Conservation (phyloP, 2,113 vertebrate genomes). For the Spermophilus dauricus region DNA sequence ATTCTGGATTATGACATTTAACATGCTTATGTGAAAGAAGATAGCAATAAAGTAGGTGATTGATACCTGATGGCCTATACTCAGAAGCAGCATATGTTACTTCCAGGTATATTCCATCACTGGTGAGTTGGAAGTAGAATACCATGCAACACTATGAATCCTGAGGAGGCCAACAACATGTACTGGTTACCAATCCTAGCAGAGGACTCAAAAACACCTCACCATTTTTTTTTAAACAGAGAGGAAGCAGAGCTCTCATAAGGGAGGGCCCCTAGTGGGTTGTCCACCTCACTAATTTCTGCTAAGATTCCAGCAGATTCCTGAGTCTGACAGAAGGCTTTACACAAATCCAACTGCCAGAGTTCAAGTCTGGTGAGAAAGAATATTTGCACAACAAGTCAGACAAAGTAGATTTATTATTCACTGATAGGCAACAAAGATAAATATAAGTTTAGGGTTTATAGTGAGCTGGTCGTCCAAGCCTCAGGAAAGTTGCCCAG, state of each 20-base stretch:
- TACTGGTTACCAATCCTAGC: not conserved
- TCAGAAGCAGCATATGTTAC: not conserved
- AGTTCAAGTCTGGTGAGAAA: not conserved
- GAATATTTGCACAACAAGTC: not conserved
- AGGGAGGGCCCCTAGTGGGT: no score
- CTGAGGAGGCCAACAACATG: not conserved
- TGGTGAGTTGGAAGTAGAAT: not conserved
- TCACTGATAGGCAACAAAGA: not conserved
- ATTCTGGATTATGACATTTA: not conserved
- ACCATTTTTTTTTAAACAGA: no score
- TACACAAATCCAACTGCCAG: not conserved
- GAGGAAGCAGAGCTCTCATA: no score
- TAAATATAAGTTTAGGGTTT: not conserved
- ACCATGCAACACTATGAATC: not conserved
- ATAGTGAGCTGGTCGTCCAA: not conserved
- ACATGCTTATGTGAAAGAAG: not conserved
- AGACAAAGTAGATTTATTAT: not conserved
- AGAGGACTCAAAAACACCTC: not conserved
- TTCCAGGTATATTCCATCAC: not conserved
- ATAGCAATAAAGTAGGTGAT: not conserved
- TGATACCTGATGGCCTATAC: not conserved
- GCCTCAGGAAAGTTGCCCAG: not conserved
- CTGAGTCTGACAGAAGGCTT: no score
- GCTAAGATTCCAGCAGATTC: not conserved
- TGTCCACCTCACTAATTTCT: not conserved